These are phyloP conservation scores for Leptodirus hochenwartii DNA, from an alignment of 2,888 invertebrate species.

Conservation along the genomic window DNA sequence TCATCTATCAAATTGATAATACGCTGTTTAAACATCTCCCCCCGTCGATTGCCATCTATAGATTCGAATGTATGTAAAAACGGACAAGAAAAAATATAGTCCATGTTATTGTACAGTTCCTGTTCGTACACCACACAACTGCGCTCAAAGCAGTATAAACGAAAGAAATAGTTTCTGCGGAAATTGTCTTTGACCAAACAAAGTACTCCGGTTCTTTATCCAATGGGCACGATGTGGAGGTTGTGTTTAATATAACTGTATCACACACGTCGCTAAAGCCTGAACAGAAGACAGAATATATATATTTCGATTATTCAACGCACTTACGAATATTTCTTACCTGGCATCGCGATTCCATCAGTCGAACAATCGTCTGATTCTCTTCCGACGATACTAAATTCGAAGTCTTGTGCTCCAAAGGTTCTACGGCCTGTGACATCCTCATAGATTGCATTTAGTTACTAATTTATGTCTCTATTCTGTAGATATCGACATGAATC, in stretches of 20 bases:
- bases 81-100: conserved; percentile 58
- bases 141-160: conserved; percentile 67
- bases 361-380: conserved; percentile 65
- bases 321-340: conserved; percentile 34
- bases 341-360: conserved; percentile 73
- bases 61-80: conserved; percentile 88
- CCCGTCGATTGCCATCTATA: too few species aligned
- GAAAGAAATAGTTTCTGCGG: conserved; percentile 76
- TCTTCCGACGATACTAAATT: conserved; percentile 57
- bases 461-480: too few species aligned
- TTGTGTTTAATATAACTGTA: conserved; percentile 75
- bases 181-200: conserved; percentile 84
- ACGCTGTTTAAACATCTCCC: conserved; percentile 74
- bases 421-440: too few species aligned
- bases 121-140: conserved; percentile 81
- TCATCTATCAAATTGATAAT: too few species aligned
- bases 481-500: too few species aligned
- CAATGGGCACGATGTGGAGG: conserved; percentile 67
- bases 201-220: conserved; percentile 75
- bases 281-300: too few species aligned
- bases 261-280: conserved; percentile 69
- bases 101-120: conserved; percentile 81
- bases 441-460: too few species aligned
- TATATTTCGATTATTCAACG: conserved; percentile 8
- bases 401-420: conserved; percentile 49